A percentile compares a stretch with the other conserved stretches of the same genome.
Evolutionary conservation across 2,797 vertebrate genomes (phyloP).

Genomic region (Argyrosomus regius): DNA sequence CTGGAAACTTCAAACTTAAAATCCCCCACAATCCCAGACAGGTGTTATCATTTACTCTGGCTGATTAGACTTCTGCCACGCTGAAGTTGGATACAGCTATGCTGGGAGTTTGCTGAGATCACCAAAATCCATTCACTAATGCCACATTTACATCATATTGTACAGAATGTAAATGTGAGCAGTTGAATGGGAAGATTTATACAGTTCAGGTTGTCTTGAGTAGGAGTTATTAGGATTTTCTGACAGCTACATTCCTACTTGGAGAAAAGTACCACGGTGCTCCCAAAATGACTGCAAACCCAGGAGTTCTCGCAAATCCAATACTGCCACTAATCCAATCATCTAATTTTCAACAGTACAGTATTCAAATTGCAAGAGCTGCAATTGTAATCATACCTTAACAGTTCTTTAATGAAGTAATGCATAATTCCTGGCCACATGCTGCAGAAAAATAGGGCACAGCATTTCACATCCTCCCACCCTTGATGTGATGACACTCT

Average conservation of each 20-base stretch:
- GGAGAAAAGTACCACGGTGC: not conserved
- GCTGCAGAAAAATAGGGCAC: too few species aligned
- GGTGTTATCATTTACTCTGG: slow-evolving; percentile 29
- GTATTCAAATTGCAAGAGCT: not conserved
- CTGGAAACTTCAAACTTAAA: slow-evolving; percentile 35
- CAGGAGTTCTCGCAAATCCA: not conserved
- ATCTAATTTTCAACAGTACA: slow-evolving; percentile 7
- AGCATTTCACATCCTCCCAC: too few species aligned
- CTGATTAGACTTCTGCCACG: slow-evolving; percentile 23
- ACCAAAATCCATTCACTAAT: slow-evolving; percentile 27
- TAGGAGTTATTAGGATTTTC: not conserved
- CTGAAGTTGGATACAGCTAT: not conserved
- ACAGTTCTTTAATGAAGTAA: not conserved
- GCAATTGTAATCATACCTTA: slow-evolving; percentile 5
- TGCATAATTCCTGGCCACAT: too few species aligned
- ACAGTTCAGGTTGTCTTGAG: not conserved
- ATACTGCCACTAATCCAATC: not conserved
- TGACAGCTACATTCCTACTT: not conserved
- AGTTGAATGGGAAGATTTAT: slow-evolving; percentile 1
- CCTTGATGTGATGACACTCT: too few species aligned
- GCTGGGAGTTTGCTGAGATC: slow-evolving; percentile 34
- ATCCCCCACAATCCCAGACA: slow-evolving; percentile 23
- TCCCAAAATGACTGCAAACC: slow-evolving; percentile 3
- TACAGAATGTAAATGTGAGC: slow-evolving; percentile 17
- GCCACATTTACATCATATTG: slow-evolving; percentile 11